Evolutionary conservation across 2,888 invertebrate species (phyloP).

Genomic region (Xylota segnis): DNA sequence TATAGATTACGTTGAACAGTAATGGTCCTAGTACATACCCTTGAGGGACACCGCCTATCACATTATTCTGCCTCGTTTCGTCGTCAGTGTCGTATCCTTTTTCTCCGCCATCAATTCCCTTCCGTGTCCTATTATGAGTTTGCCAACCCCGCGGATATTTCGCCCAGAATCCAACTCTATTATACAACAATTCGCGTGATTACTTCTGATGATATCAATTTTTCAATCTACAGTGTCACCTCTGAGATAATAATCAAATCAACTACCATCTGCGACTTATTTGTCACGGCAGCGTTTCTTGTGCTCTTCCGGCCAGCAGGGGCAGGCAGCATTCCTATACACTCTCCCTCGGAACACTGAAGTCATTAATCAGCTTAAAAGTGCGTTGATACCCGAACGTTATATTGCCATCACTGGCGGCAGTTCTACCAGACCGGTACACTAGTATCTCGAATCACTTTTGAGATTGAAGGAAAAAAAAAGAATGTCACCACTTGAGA

Average conservation of each 20-base stretch:
- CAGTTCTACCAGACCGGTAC: neutral
- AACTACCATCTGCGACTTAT: slow-evolving; percentile 45
- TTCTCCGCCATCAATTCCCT: neutral
- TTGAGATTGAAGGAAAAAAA: slow-evolving; percentile 24
- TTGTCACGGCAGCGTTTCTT: slow-evolving; percentile 49
- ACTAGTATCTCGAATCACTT: slow-evolving; percentile 18
- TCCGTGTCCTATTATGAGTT: neutral
- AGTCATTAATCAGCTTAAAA: slow-evolving; percentile 71
- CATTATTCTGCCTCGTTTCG: too few relatives aligned
- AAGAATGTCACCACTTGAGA: slow-evolving; percentile 54
- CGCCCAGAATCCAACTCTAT: neutral
- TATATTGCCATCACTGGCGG: neutral
- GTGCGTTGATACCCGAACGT: slow-evolving; percentile 42
- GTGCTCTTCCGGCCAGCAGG: too few relatives aligned
- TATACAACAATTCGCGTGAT: slow-evolving; percentile 38
- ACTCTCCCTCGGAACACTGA: slow-evolving; percentile 25
- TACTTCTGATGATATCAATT: slow-evolving; percentile 19
- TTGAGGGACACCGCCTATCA: too few relatives aligned
- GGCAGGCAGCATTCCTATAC: slow-evolving; percentile 13
- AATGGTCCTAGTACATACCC: too few relatives aligned
- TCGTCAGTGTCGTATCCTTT: too few relatives aligned
- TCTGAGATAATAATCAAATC: slow-evolving; percentile 40
- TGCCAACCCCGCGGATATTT: neutral
- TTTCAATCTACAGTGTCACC: slow-evolving; percentile 26
- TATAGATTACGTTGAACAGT: too few relatives aligned